phyloP scores from a whole-genome alignment of 1,140 invertebrate genomes.

The Drosophila tani region DNA sequence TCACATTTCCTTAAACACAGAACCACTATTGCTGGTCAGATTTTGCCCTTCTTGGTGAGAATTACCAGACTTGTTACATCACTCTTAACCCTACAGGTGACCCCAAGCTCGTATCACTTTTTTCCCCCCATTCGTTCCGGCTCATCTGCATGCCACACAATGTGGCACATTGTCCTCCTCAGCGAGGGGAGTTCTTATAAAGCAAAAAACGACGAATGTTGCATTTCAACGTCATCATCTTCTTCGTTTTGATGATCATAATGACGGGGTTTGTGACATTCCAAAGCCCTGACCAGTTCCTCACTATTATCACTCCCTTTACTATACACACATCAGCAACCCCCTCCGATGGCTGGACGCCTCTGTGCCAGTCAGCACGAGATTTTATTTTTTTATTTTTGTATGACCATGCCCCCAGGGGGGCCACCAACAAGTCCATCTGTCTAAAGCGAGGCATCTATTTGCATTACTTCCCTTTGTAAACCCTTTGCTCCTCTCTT shows the following conservation, averaged over 20 bases:
- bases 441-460: constrained; percentile 50
- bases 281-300: neutral
- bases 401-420: neutral
- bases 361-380: constrained; percentile 35
- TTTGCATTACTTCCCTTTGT: constrained; percentile 61
- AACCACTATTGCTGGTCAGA: no score
- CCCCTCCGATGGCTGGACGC: neutral
- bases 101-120: constrained; percentile 7
- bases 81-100: neutral
- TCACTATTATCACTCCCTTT: constrained; percentile 6
- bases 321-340: neutral
- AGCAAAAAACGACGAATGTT: constrained; percentile 7
- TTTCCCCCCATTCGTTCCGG: neutral
- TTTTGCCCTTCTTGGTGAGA: no score
- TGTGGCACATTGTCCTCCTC: constrained; percentile 16
- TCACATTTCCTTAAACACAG: neutral
- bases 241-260: constrained; percentile 18
- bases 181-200: neutral
- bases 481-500: neutral
- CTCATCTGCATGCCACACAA: constrained; percentile 8
- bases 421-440: constrained; percentile 34
- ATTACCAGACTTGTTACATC: neutral
- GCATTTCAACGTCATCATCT: constrained; percentile 1
- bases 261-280: constrained; percentile 25
- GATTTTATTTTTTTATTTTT: constrained; percentile 25